These are phyloP conservation scores for Geotrupes spiniger DNA, from an alignment of 2,888 invertebrate genomes.

Conservation along the genomic window DNA sequence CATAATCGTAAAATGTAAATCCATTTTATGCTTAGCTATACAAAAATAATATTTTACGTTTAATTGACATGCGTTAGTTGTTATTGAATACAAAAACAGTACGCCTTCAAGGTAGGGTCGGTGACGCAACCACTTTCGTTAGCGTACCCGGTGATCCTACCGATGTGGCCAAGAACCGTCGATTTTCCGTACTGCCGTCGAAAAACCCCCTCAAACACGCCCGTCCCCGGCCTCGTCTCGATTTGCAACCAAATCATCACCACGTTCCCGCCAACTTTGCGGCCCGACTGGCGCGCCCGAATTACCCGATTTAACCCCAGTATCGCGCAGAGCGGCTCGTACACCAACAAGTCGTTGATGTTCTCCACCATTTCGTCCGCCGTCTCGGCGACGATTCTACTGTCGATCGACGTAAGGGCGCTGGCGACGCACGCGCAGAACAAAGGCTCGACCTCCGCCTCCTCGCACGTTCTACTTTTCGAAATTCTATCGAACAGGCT, in stretches of 20 bases:
- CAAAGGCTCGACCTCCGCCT: constrained; percentile 74
- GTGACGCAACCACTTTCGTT: constrained; percentile 12
- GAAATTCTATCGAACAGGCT: constrained; percentile 77
- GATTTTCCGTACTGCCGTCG: not conserved
- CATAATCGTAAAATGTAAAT: too few species aligned
- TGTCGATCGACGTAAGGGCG: constrained; percentile 54
- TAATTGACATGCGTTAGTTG: too few species aligned
- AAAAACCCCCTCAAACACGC: constrained; percentile 11
- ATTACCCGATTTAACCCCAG: constrained; percentile 64
- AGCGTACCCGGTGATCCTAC: constrained; percentile 10
- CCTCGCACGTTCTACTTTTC: constrained; percentile 66
- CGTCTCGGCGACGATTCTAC: constrained; percentile 56
- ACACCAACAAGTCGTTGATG: constrained; percentile 62
- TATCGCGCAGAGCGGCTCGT: constrained; percentile 62
- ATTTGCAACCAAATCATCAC: not conserved
- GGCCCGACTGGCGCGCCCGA: too few species aligned
- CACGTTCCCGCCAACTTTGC: too few species aligned
- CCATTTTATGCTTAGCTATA: too few species aligned
- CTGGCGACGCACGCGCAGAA: constrained; percentile 84
- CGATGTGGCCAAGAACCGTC: constrained; percentile 5
- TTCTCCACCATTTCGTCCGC: constrained; percentile 60
- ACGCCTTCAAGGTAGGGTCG: constrained; percentile 10
- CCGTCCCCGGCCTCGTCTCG: constrained; percentile 14
- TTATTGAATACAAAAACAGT: constrained; percentile 11
- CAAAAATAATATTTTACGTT: too few species aligned